phyloP scores from a whole-genome alignment of 2,797 vertebrate genomes.

The Mormyrus hasselquistii region DNA sequence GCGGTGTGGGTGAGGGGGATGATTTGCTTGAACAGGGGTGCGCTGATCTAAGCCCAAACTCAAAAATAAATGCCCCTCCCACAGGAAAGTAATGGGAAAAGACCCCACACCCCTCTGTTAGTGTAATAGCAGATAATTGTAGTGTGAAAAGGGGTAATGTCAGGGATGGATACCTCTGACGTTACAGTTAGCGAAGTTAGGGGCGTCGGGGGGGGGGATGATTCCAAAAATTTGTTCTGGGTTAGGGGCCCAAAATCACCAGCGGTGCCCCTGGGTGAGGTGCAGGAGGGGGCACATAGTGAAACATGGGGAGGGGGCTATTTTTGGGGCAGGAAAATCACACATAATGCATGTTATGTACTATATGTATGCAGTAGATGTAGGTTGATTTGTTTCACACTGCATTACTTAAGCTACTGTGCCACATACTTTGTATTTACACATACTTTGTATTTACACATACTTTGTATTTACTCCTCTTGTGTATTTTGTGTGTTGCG shows the following conservation, averaged over 20 bases:
- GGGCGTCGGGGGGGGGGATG: background rate
- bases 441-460: no score
- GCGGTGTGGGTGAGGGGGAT: background rate
- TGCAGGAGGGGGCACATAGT: background rate
- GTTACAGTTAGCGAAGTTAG: background rate
- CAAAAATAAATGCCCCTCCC: constrained; percentile 37
- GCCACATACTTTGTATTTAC: background rate
- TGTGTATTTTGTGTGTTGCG: background rate
- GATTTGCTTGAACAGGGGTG: constrained; percentile 31
- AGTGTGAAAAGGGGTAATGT: background rate
- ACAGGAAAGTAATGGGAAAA: background rate
- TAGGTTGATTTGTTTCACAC: background rate
- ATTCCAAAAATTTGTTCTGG: background rate
- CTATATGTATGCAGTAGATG: background rate
- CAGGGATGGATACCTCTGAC: background rate
- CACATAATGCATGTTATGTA: background rate
- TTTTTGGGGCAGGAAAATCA: background rate
- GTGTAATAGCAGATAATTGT: background rate
- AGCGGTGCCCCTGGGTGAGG: background rate
- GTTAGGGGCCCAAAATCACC: background rate
- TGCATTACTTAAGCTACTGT: background rate
- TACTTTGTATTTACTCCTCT: background rate
- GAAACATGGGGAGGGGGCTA: background rate
- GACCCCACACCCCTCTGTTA: background rate
- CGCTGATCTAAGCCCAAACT: constrained; percentile 35